Evolutionary conservation across 2,797 vertebrate species (phyloP).

Genomic region (Synaphobranchus kaupii): DNA sequence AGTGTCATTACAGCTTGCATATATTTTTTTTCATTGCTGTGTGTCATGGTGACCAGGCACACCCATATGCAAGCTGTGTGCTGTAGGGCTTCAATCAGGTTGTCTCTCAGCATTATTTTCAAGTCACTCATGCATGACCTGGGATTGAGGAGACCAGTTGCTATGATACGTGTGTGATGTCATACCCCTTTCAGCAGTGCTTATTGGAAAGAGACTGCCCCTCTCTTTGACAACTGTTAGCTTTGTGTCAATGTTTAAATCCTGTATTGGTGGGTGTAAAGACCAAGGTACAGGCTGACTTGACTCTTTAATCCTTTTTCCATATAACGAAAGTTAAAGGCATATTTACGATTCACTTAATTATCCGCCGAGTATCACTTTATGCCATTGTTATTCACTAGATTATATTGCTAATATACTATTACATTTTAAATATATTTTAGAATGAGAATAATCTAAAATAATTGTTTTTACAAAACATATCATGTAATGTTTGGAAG

Average conservation of each 20-base stretch:
- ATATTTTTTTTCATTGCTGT: background rate
- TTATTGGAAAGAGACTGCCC: slow-evolving; percentile 20
- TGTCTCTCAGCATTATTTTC: background rate
- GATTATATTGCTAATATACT: background rate
- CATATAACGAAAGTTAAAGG: background rate
- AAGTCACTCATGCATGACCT: slow-evolving; percentile 36
- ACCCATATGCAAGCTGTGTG: background rate
- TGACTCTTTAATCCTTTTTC: background rate
- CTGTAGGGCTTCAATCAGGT: background rate
- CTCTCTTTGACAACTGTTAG: slow-evolving; percentile 53
- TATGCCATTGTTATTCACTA: background rate
- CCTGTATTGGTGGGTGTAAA: background rate
- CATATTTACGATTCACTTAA: background rate
- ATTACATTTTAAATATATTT: background rate
- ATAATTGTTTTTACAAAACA: background rate
- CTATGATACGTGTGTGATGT: slow-evolving; percentile 74
- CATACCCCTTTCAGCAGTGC: slow-evolving; percentile 51
- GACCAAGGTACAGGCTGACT: background rate
- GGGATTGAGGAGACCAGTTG: slow-evolving; percentile 67
- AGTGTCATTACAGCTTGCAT: background rate
- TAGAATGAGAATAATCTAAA: background rate
- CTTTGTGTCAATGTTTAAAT: slow-evolving; percentile 31
- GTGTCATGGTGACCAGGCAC: background rate
- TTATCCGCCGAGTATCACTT: background rate
- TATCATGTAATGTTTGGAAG: slow-evolving; percentile 28